These are phyloP conservation scores for Parasteatoda lunata DNA, from an alignment of 2,888 invertebrate genomes.

Conservation along the genomic window DNA sequence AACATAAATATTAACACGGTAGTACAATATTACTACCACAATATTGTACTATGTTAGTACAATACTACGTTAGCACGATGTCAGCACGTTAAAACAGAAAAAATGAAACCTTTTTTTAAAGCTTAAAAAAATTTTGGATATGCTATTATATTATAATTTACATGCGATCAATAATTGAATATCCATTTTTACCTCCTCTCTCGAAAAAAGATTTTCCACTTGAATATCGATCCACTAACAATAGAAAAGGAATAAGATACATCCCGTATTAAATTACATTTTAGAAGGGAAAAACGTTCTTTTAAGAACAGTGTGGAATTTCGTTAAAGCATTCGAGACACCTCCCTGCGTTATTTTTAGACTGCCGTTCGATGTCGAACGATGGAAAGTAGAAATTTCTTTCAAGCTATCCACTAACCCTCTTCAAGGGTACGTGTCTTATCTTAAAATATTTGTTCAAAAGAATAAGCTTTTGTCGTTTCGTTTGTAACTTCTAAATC, in stretches of 20 bases:
- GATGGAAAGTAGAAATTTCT: neutral
- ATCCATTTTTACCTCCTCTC: neutral
- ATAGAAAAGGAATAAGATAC: neutral
- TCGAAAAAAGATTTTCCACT: neutral
- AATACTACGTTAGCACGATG: too few species aligned
- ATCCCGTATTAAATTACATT: neutral
- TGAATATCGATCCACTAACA: neutral
- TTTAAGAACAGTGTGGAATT: neutral
- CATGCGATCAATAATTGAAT: too few species aligned
- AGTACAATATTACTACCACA: too few species aligned
- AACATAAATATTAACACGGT: too few species aligned
- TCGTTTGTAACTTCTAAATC: too few species aligned
- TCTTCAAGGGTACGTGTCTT: constrained; percentile 1
- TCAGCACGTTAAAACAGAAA: too few species aligned
- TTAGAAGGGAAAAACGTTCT: neutral
- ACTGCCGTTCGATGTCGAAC: neutral
- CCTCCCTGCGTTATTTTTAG: neutral
- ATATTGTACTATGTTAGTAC: too few species aligned
- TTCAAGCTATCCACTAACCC: neutral
- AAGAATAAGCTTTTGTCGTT: too few species aligned
- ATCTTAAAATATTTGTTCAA: neutral
- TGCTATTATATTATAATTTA: too few species aligned
- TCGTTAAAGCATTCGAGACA: neutral
- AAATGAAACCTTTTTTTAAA: too few species aligned
- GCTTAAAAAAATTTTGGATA: too few species aligned